phyloP scores from a whole-genome alignment of 2,113 vertebrate species.

The Tychaedon coryphoeus region DNA sequence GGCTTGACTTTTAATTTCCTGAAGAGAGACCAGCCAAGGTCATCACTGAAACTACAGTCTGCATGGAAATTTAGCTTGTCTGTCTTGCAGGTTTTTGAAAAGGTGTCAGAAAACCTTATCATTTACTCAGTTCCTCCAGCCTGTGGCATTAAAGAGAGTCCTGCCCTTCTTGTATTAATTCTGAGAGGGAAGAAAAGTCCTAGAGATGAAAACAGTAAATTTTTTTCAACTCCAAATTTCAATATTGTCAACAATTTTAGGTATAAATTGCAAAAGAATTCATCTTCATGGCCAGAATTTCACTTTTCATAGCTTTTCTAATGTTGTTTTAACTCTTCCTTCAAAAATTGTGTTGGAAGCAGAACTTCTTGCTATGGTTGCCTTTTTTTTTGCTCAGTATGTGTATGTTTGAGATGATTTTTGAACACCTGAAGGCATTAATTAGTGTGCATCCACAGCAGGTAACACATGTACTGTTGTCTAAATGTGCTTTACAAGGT shows the following conservation, averaged over 20 bases:
- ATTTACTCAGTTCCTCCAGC: background rate
- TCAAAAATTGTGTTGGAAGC: background rate
- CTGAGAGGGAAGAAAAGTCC: background rate
- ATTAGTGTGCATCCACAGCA: background rate
- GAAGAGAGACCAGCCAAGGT: background rate
- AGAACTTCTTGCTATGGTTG: background rate
- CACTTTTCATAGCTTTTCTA: background rate
- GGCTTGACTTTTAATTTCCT: background rate
- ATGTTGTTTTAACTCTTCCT: background rate
- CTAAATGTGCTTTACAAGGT: background rate
- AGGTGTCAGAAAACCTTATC: background rate
- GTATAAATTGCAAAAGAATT: background rate
- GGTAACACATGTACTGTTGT: rapidly evolving
- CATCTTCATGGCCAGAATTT: background rate
- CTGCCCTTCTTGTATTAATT: background rate
- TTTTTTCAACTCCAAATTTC: background rate
- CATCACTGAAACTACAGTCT: background rate
- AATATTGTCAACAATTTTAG: background rate
- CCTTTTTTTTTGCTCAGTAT: background rate
- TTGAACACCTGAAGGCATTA: background rate
- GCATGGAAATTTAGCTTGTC: background rate
- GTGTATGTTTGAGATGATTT: background rate
- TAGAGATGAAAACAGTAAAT: background rate
- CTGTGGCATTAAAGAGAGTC: background rate
- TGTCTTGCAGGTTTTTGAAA: background rate